Conservation (phyloP, 2,888 invertebrate species). For the Calephelis perditalis region DNA sequence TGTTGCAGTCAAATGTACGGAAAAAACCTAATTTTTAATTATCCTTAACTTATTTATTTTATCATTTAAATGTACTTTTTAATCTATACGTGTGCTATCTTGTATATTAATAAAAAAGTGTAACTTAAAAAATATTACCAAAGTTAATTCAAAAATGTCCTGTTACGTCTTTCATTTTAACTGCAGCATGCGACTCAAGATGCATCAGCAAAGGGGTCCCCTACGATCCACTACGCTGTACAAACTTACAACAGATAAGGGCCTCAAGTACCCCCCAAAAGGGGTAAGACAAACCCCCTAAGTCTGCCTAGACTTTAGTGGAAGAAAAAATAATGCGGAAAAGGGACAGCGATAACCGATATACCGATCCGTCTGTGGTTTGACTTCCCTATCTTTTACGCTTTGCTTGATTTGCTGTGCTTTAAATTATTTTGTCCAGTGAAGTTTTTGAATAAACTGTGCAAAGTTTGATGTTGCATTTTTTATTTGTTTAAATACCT, state of each 20-base stretch:
- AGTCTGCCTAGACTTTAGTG: slow-evolving; percentile 67
- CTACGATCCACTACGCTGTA: slow-evolving; percentile 73
- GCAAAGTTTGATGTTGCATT: too few species aligned
- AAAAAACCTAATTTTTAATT: too few species aligned
- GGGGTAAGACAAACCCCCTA: slow-evolving; percentile 73
- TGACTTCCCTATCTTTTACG: slow-evolving; percentile 31
- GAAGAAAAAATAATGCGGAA: slow-evolving; percentile 66
- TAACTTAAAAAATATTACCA: too few species aligned
- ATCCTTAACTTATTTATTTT: too few species aligned
- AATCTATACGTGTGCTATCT: slow-evolving; percentile 1
- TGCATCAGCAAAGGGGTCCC: slow-evolving; percentile 71
- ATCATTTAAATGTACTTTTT: too few species aligned
- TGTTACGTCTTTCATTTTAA: slow-evolving; percentile 36
- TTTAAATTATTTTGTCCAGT: slow-evolving; percentile 18
- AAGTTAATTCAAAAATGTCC: slow-evolving; percentile 25
- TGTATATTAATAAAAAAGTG: background rate
- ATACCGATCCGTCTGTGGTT: slow-evolving; percentile 36
- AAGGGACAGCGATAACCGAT: slow-evolving; percentile 45
- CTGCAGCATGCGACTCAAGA: slow-evolving; percentile 65
- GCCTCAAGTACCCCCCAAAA: slow-evolving; percentile 73
- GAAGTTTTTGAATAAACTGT: background rate
- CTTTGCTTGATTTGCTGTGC: slow-evolving; percentile 30
- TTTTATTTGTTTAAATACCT: too few species aligned
- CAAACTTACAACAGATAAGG: slow-evolving; percentile 77
- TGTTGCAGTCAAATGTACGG: too few species aligned